Conservation (phyloP, 2,113 vertebrate genomes). For the Perognathus longimembris region DNA sequence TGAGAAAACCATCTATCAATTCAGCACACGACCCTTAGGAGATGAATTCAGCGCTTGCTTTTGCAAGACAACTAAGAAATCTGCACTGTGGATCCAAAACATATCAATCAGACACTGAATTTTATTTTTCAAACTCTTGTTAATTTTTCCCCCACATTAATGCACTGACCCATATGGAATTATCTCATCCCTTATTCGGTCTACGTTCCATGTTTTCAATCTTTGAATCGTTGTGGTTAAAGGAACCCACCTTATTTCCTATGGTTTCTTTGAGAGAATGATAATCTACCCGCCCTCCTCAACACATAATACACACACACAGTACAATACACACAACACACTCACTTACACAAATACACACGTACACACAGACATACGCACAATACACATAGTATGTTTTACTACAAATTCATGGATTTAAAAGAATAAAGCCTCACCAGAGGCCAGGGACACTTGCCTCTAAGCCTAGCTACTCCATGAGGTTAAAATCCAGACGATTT, state of each 20-base stretch:
- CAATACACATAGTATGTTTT: neutral
- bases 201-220: neutral
- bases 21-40: too few relatives aligned
- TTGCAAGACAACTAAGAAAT: neutral
- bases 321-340: too few relatives aligned
- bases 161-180: neutral
- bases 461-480: too few relatives aligned
- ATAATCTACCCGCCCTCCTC: accelerated
- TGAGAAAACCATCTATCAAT: too few relatives aligned
- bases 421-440: neutral
- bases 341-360: too few relatives aligned
- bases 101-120: neutral
- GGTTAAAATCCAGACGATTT: too few relatives aligned
- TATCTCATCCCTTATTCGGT: neutral
- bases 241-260: neutral
- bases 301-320: neutral
- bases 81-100: neutral
- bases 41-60: too few relatives aligned
- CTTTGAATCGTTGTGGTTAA: neutral
- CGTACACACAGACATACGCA: too few relatives aligned
- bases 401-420: neutral
- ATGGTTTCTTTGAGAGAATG: neutral
- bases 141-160: neutral
- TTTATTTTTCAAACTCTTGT: neutral
- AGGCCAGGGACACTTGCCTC: too few relatives aligned